A percentile compares a stretch with the other conserved stretches of the same genome.
These are phyloP conservation scores for Lindbergichthys nudifrons DNA, from an alignment of 2,797 vertebrate species.

Conservation along the genomic window DNA sequence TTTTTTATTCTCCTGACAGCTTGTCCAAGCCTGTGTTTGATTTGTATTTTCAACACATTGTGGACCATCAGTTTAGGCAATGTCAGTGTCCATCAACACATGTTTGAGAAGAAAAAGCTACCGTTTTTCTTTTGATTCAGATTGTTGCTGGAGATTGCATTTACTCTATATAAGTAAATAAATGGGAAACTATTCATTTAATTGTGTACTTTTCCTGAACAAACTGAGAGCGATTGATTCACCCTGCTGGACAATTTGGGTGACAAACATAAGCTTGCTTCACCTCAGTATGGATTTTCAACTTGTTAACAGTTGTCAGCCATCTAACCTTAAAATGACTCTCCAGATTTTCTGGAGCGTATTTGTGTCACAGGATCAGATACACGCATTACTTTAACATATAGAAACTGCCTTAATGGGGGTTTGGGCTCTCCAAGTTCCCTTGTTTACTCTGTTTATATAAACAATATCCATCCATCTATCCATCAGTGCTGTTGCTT, in stretches of 20 bases:
- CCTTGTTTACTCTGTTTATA: not conserved
- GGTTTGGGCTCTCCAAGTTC: no score
- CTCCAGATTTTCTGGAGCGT: no score
- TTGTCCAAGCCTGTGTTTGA: conserved; percentile 31
- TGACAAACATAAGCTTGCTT: conserved; percentile 15
- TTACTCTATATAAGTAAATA: conserved; percentile 18
- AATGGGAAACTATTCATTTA: conserved; percentile 21
- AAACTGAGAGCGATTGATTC: conserved; percentile 10
- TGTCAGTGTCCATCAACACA: conserved; percentile 20
- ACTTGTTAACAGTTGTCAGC: conserved; percentile 21
- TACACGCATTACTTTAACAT: no score
- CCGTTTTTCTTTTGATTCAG: conserved; percentile 13
- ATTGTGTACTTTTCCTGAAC: not conserved
- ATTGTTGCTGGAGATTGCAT: conserved; percentile 20
- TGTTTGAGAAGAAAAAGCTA: conserved; percentile 15
- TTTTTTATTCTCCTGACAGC: conserved; percentile 22
- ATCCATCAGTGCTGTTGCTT: not conserved
- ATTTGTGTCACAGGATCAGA: no score
- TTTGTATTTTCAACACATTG: conserved; percentile 33
- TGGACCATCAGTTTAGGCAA: conserved; percentile 24
- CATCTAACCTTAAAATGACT: not conserved
- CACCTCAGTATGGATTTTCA: conserved; percentile 31
- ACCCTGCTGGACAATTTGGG: conserved; percentile 22
- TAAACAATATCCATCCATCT: not conserved
- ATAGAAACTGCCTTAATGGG: no score